Evolutionary conservation across 2,888 invertebrate species (phyloP).

Genomic region (Lasius platythorax): DNA sequence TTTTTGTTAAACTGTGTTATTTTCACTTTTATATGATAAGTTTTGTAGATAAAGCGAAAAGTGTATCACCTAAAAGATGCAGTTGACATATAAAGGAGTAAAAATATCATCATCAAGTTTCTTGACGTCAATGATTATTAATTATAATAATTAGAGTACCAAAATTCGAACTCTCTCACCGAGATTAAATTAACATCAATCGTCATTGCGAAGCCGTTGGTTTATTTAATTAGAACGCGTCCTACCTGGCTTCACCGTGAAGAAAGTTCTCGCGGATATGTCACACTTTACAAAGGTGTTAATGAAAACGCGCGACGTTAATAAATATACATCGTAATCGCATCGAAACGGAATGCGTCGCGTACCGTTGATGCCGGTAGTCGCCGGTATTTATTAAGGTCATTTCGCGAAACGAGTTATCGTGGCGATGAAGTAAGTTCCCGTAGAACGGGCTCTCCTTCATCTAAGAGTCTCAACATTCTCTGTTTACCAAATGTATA

Average conservation of each 20-base stretch:
- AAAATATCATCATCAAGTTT: not conserved
- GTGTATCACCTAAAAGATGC: not conserved
- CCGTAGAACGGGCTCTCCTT: not conserved
- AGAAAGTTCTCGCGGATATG: not conserved
- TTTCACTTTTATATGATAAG: slow-evolving; percentile 3
- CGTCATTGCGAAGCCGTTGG: not conserved
- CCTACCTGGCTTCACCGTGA: not conserved
- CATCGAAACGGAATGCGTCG: not conserved
- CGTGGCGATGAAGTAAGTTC: not conserved
- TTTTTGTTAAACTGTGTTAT: not conserved
- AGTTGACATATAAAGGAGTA: not conserved
- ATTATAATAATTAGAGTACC: not conserved
- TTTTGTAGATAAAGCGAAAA: not conserved
- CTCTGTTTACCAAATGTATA: not conserved
- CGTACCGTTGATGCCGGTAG: not conserved
- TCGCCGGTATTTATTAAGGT: not conserved
- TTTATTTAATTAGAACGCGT: not conserved
- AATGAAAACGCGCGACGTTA: not conserved
- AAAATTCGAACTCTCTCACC: not conserved
- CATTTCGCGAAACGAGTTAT: slow-evolving; percentile 1
- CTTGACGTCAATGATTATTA: not conserved
- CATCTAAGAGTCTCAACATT: not conserved
- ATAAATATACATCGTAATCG: not conserved
- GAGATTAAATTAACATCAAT: not conserved
- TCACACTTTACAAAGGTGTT: not conserved